phyloP scores from a whole-genome alignment of 2,113 vertebrate genomes.

The Misgurnus anguillicaudatus region DNA sequence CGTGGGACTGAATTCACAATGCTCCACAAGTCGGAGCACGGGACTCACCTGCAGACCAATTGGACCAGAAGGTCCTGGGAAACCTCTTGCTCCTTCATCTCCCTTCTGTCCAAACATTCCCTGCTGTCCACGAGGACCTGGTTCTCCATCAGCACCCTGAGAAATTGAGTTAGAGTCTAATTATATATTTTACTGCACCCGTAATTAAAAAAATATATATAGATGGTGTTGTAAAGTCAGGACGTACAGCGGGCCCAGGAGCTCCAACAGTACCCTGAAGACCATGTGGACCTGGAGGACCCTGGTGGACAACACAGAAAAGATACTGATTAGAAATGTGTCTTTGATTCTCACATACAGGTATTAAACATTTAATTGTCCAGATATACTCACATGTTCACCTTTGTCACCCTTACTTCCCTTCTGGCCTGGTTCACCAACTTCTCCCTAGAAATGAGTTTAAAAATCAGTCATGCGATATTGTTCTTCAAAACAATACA shows the following conservation, averaged over 20 bases:
- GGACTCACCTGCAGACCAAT: conserved; percentile 92
- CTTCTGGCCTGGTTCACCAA: conserved; percentile 95
- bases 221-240: neutral
- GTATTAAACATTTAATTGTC: too few species aligned
- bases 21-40: neutral
- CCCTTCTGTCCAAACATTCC: conserved; percentile 99
- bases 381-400: conserved; percentile 82
- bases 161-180: neutral
- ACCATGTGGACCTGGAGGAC: conserved; percentile 91
- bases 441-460: conserved; percentile 85
- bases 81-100: conserved; percentile 94
- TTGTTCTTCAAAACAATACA: neutral
- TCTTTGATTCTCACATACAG: neutral
- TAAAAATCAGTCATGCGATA: conserved; percentile 11
- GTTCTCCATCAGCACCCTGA: conserved; percentile 94
- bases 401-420: conserved; percentile 96
- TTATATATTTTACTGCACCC: neutral
- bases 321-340: neutral
- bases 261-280: conserved; percentile 93
- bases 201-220: neutral
- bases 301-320: conserved; percentile 69
- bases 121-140: conserved; percentile 95
- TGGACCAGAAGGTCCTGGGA: conserved; percentile 94
- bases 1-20: neutral
- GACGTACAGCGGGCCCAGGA: conserved; percentile 93